phyloP scores from a whole-genome alignment of 2,797 vertebrate species.

The Coranthus polyacanthus region DNA sequence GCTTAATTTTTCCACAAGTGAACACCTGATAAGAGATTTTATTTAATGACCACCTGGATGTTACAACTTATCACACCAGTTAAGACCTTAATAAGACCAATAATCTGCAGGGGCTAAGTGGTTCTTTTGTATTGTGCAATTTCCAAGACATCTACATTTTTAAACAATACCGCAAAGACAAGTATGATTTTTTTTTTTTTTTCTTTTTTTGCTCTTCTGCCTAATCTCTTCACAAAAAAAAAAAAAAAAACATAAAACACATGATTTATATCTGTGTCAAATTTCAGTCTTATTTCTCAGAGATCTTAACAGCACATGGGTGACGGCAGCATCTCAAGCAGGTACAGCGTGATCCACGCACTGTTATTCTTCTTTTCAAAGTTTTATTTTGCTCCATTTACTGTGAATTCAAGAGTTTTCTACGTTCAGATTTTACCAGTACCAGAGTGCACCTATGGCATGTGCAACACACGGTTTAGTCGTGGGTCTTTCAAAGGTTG shows the following conservation, averaged over 20 bases:
- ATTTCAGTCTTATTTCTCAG: conserved; percentile 1
- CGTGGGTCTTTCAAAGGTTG: too few relatives aligned
- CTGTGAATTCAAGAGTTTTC: background rate
- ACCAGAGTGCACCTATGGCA: background rate
- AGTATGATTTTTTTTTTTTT: conserved; percentile 26
- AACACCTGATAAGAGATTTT: conserved; percentile 94
- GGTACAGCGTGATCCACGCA: background rate
- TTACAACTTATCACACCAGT: conserved; percentile 82
- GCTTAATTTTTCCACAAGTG: conserved; percentile 92
- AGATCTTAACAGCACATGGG: background rate
- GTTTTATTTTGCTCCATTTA: background rate
- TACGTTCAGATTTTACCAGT: too few relatives aligned
- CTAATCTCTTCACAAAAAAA: too few relatives aligned
- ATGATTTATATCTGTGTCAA: conserved; percentile 3
- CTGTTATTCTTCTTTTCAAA: conserved; percentile 1
- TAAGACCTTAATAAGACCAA: conserved; percentile 85
- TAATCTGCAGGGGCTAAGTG: conserved; percentile 77
- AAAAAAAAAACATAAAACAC: conserved; percentile 28
- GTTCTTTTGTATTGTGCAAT: conserved; percentile 71
- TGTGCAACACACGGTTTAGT: too few relatives aligned
- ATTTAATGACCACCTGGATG: conserved; percentile 92
- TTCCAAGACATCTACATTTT: conserved; percentile 59
- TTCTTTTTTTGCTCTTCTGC: conserved; percentile 15
- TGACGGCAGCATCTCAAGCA: conserved; percentile 6
- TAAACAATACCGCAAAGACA: conserved; percentile 66